phyloP scores from a whole-genome alignment of 2,888 invertebrate species.

The Phragmatobia fuliginosa region DNA sequence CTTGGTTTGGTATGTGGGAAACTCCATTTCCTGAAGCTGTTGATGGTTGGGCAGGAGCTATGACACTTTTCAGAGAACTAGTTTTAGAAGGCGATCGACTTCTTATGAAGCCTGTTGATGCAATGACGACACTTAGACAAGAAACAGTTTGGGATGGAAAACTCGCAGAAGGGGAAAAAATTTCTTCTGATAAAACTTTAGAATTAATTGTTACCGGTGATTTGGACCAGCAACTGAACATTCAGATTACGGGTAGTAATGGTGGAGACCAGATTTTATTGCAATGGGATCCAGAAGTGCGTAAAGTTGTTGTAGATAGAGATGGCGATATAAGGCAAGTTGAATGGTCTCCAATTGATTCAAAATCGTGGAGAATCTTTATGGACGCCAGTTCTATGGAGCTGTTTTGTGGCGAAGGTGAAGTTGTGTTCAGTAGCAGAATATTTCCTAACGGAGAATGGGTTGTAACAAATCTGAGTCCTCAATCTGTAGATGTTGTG shows the following conservation, averaged over 20 bases:
- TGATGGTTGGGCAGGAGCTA: constrained; percentile 80
- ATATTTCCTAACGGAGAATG: constrained; percentile 74
- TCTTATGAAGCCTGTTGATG: constrained; percentile 71
- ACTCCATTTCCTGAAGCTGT: constrained; percentile 68
- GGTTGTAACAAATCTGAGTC: constrained; percentile 69
- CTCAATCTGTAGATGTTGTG: constrained; percentile 62
- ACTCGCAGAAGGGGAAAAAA: constrained; percentile 47
- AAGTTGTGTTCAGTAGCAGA: constrained; percentile 79
- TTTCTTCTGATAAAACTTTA: constrained; percentile 67
- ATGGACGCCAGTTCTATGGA: constrained; percentile 79
- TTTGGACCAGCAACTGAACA: constrained; percentile 60
- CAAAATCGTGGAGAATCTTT: constrained; percentile 70
- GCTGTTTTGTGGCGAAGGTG: constrained; percentile 80
- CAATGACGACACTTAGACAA: constrained; percentile 64
- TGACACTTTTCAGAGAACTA: constrained; percentile 77
- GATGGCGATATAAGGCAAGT: constrained; percentile 74
- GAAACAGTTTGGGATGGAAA: constrained; percentile 52
- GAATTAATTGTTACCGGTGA: constrained; percentile 69
- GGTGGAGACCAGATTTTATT: constrained; percentile 66
- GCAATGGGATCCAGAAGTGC: constrained; percentile 64
- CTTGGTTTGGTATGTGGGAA: constrained; percentile 83
- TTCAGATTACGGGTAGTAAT: constrained; percentile 65
- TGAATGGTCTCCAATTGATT: constrained; percentile 70
- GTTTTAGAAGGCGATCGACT: constrained; percentile 64
- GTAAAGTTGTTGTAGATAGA: constrained; percentile 71